Evolutionary conservation across 2,113 vertebrate species (phyloP), one percentile per base, ranked within the genome.

Genomic region (Seriola dumerili): DNA sequence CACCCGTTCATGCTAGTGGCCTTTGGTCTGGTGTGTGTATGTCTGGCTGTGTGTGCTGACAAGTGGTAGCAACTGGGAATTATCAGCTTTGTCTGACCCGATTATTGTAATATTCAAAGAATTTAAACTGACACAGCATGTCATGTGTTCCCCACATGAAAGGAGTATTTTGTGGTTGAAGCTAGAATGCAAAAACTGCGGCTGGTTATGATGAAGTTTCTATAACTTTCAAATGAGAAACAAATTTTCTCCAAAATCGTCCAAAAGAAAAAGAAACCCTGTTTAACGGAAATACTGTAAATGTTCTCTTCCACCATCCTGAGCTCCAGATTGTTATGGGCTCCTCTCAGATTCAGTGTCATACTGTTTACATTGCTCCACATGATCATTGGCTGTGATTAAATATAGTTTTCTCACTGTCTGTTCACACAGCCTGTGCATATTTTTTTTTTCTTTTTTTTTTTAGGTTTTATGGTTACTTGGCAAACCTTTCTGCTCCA

Each of bases 41-140:
- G 64, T 62, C 62, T 1, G 38, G 5, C 36, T 12, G 14, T 70
- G 48, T 42, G 64, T 63, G 63, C 1, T 32, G 58, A 58, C 70
- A 68, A 68, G 19, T 65, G 19, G 25, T 36, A 23, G 38, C 7
- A 65, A 46, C 69, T 66, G 72, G 52, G 44, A 66, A 67, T 76
- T 81, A 77, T 85, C 55, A 72, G 55, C 69, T 68, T 57, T 62
- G 72, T 63, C 54, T 55, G 57, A 77, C 21, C 54, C 4, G 25
- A 63, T 77, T 81, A 64, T 61, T 36, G 2, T 54, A 62, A 46
- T 40, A 80, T 48, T 72, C 54, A 76, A 61, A 72, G 52, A 68
- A 67, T 85, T 76, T 44, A 44, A 80, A 76, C 25, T 21, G n/a
- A 80, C 54, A 3, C 17, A 17, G 59, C 23, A 32, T 32, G 57